phyloP scores from a whole-genome alignment of 1,140 invertebrate genomes.

The Archegozetes longisetosus region DNA sequence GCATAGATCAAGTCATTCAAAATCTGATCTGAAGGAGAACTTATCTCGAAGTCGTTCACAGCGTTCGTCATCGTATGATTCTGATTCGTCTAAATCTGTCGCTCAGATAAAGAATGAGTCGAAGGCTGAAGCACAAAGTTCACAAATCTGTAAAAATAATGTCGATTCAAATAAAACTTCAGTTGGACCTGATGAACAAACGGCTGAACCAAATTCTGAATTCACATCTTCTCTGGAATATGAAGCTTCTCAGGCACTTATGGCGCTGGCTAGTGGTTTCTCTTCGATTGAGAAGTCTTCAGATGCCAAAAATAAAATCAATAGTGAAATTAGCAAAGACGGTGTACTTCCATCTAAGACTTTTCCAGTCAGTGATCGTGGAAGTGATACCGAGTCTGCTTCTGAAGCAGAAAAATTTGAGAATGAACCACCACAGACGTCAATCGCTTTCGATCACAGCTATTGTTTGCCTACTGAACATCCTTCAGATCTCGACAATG shows the following conservation, averaged over 20 bases:
- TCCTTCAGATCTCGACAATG: conserved; percentile 1
- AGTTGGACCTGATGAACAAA: not conserved
- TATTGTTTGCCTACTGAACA: conserved; percentile 18
- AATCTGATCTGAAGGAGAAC: too few species aligned
- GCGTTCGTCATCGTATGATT: too few species aligned
- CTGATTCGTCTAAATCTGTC: not conserved
- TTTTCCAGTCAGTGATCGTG: not conserved
- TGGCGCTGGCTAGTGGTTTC: conserved; percentile 31
- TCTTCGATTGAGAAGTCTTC: too few species aligned
- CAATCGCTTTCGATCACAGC: conserved; percentile 18
- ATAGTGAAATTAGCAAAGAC: not conserved
- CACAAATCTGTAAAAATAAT: not conserved
- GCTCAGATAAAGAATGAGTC: not conserved
- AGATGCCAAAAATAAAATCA: not conserved
- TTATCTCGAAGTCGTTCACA: too few species aligned
- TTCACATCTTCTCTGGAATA: not conserved
- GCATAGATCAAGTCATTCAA: not conserved
- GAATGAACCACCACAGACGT: not conserved
- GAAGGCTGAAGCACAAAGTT: not conserved
- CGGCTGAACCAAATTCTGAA: not conserved
- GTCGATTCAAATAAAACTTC: not conserved
- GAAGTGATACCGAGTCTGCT: conserved; percentile 4
- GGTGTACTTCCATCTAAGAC: not conserved
- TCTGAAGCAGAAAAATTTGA: conserved; percentile 11
- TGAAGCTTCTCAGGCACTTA: conserved; percentile 34